Conservation (phyloP, 2,797 vertebrate genomes). For the Falco peregrinus region DNA sequence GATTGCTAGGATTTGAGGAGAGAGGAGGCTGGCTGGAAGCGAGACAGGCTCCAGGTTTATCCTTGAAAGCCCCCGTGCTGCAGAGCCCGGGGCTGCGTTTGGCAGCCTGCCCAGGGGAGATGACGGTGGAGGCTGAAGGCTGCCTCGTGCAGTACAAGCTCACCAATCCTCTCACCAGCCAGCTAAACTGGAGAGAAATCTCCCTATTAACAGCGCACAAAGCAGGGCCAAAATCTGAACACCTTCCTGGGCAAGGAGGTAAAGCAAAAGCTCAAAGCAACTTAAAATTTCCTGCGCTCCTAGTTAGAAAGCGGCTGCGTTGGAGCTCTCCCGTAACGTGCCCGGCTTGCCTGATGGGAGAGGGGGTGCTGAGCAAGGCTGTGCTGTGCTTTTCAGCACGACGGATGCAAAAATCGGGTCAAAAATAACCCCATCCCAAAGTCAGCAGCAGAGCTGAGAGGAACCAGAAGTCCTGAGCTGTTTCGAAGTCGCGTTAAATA, state of each 20-base stretch:
- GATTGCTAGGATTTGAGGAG: constrained; percentile 31
- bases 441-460: constrained; percentile 9
- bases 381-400: not conserved
- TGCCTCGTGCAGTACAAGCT: constrained; percentile 3
- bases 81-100: constrained; percentile 42
- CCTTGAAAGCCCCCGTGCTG: constrained; percentile 56
- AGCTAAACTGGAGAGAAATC: not conserved
- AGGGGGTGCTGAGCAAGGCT: not conserved
- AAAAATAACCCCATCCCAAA: constrained; percentile 31
- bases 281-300: not conserved
- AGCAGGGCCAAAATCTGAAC: not conserved
- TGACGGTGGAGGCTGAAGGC: not conserved
- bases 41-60: constrained; percentile 43
- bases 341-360: not conserved
- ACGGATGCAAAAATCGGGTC: not conserved
- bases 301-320: not conserved
- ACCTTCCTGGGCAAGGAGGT: not conserved
- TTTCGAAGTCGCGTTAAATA: constrained; percentile 26
- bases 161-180: not conserved
- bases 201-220: not conserved
- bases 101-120: constrained; percentile 35
- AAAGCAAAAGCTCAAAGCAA: constrained; percentile 34
- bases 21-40: constrained; percentile 4
- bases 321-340: not conserved
- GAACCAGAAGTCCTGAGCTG: constrained; percentile 47